Evolutionary conservation across 2,888 invertebrate genomes (phyloP).

Genomic region (Tinea pellionella): DNA sequence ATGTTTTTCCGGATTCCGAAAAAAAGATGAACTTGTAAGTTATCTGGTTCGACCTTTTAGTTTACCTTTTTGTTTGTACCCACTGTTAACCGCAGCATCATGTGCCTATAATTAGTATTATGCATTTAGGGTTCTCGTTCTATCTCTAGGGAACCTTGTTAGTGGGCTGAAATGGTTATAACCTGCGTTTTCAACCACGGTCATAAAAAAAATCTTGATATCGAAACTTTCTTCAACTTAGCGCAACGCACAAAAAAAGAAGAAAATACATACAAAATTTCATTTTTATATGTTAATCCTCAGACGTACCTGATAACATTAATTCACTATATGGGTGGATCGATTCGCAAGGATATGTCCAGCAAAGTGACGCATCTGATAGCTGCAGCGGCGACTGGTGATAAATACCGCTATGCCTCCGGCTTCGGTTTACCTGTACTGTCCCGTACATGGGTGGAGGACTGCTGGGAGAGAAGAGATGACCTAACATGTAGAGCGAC

Average conservation of each 20-base stretch:
- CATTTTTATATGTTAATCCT: not conserved
- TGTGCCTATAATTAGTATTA: too few relatives aligned
- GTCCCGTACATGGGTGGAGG: conserved; percentile 87
- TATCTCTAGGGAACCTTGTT: too few relatives aligned
- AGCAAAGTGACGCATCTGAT: conserved; percentile 93
- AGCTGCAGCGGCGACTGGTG: conserved; percentile 88
- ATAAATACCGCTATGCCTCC: conserved; percentile 94
- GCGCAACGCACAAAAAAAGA: too few relatives aligned
- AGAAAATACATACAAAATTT: too few relatives aligned
- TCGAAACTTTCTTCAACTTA: too few relatives aligned
- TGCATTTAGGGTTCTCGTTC: too few relatives aligned
- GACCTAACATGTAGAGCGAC: conserved; percentile 77
- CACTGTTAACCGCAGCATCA: too few relatives aligned
- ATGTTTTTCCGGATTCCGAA: conserved; percentile 92
- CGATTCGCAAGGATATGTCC: conserved; percentile 90
- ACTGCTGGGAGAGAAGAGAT: conserved; percentile 86
- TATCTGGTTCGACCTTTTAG: too few relatives aligned
- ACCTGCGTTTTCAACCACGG: too few relatives aligned
- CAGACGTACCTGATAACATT: conserved; percentile 88
- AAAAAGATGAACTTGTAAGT: conserved; percentile 89
- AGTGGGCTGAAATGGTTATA: too few relatives aligned
- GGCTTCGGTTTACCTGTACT: conserved; percentile 91
- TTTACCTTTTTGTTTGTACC: too few relatives aligned
- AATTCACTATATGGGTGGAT: conserved; percentile 97
- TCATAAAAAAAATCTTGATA: too few relatives aligned